Evolutionary conservation across 2,888 invertebrate species (phyloP).

Genomic region (Lamproptera curius): DNA sequence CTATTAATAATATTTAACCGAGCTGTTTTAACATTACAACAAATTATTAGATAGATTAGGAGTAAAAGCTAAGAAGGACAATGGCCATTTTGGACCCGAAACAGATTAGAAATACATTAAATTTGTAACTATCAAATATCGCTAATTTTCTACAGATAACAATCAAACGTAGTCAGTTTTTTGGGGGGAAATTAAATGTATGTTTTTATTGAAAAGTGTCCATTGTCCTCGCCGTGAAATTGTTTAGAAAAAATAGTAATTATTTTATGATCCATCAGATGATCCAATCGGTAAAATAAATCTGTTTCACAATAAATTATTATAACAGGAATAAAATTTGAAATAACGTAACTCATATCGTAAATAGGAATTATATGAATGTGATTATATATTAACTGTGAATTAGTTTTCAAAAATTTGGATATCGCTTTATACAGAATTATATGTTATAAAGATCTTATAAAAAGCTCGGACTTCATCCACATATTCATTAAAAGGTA

Average conservation of each 20-base stretch:
- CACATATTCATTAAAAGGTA: conserved; percentile 40
- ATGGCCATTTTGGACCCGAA: conserved; percentile 35
- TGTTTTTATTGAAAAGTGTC: conserved; percentile 22
- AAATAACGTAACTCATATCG: conserved; percentile 17
- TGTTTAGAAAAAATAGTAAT: conserved; percentile 20
- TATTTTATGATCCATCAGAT: conserved; percentile 38
- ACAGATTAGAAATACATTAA: conserved; percentile 20
- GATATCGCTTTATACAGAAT: conserved; percentile 34
- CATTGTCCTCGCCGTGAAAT: conserved; percentile 28
- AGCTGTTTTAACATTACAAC: conserved; percentile 33
- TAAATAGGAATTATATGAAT: conserved; percentile 18
- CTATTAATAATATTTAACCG: conserved; percentile 45
- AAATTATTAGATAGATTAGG: conserved; percentile 15
- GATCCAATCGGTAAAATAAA: conserved; percentile 54
- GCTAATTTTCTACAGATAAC: conserved; percentile 5
- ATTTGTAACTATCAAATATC: conserved; percentile 5
- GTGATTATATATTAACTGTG: conserved; percentile 26
- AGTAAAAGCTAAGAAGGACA: conserved; percentile 35
- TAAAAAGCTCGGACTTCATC: conserved; percentile 67
- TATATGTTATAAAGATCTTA: conserved; percentile 50
- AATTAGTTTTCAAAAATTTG: conserved; percentile 43
- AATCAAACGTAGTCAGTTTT: conserved; percentile 14
- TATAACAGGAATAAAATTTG: conserved; percentile 43
- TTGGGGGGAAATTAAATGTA: conserved; percentile 8
- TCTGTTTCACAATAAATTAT: conserved; percentile 41